Base-by-base conservation (phyloP, 2,888 invertebrate species). In the Drosophila yooni region DNA sequence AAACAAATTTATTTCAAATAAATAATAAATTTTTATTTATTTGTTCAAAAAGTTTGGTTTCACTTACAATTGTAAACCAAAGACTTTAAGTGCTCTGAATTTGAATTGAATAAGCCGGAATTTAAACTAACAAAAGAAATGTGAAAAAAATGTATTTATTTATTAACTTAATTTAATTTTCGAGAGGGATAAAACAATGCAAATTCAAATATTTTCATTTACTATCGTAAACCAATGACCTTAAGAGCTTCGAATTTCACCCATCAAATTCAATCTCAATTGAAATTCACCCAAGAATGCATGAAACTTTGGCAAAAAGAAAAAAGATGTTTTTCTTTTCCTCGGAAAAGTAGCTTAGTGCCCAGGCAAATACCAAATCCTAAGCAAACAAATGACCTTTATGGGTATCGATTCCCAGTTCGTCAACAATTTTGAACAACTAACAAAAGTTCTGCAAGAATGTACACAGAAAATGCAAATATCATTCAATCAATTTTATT, bases 301-400 rank as follows among this genome's bases (percentile, higher is more conserved):
- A n/a, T n/a, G 11, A 38, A 56, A 56, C 29, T 27, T 36, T 11
- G 18, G 18, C 25, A n/a, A 40, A 40, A n/a, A n/a, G 40, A n/a
- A 5, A 43, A 5, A 36, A 36, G 0, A 36, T 11, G 2, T 3
- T 18, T 54, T 54, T 36, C 18, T 7, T 36, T 27, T 25, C 54
- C 27, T 54, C 10, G 36, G 18, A 38, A 56, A 38, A 38, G 27
- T n/a, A 56, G 56, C 27, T 38, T 38, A 38, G n/a, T 8, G 15
- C n/a, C 38, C 29, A 38, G 36, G 36, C 18, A 54, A 29, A 38
- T 38, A 15, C 15, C 5, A 54, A 15, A 56, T 56, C n/a, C 56
- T 56, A 38, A 56, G 56, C 38, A 56, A 56, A 56, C 38, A 38
- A 56, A n/a, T 13, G 38, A 38, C n/a, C 25, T 15, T 25, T 25